Conservation (phyloP, 2,113 vertebrate genomes). For the Lasiurus cinereus region DNA sequence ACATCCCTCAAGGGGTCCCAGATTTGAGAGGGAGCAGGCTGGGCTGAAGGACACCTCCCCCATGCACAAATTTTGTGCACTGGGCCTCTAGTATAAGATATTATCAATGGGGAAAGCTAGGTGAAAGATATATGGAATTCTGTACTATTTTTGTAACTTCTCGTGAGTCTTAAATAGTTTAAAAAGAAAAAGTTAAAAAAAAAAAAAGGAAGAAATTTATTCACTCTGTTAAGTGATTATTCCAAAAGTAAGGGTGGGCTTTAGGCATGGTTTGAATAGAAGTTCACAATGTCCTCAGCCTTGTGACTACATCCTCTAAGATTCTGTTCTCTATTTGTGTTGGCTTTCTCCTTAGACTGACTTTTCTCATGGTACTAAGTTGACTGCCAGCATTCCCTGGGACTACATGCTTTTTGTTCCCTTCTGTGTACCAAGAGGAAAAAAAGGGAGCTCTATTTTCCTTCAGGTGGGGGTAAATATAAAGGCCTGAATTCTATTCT, state of each 20-base stretch:
- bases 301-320: background rate
- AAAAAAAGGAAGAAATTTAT: background rate
- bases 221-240: background rate
- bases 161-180: conserved; percentile 26
- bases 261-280: background rate
- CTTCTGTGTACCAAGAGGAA: background rate
- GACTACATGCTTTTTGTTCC: background rate
- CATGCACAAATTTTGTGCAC: too few relatives aligned
- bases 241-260: background rate
- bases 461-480: background rate
- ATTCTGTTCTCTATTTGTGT: background rate
- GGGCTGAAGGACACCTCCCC: too few relatives aligned
- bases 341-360: background rate
- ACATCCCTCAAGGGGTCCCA: too few relatives aligned
- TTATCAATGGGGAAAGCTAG: background rate
- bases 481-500: background rate
- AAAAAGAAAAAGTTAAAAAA: conserved; percentile 47
- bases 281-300: background rate
- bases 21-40: too few relatives aligned
- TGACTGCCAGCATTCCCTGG: background rate
- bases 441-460: background rate
- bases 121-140: background rate
- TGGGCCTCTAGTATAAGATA: background rate
- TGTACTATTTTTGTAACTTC: conserved; percentile 7
- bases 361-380: background rate